Evolutionary conservation across 1,140 invertebrate species (phyloP).

Genomic region (Pinna nobilis): DNA sequence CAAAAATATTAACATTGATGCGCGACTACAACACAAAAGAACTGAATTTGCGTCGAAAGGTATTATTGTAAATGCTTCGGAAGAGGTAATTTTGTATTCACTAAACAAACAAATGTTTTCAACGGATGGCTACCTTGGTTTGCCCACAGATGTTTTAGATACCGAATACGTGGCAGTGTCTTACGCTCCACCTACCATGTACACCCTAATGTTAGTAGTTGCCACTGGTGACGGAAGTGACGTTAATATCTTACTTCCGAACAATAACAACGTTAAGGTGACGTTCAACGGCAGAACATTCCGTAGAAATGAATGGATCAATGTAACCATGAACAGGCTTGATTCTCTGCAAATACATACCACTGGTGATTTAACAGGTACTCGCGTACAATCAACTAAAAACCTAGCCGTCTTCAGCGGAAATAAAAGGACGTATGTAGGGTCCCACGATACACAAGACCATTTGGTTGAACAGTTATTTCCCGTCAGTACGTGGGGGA

Average conservation of each 20-base stretch:
- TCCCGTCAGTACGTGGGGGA: constrained; percentile 54
- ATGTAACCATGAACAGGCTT: constrained; percentile 35
- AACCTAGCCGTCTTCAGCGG: constrained; percentile 53
- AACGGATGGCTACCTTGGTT: constrained; percentile 57
- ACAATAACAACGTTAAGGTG: background rate
- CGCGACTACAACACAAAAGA: background rate
- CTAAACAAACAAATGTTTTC: constrained; percentile 51
- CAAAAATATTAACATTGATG: constrained; percentile 16
- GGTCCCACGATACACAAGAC: constrained; percentile 29
- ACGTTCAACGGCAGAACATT: constrained; percentile 36
- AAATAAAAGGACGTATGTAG: constrained; percentile 37
- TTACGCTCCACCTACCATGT: constrained; percentile 24
- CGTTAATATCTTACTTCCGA: constrained; percentile 13
- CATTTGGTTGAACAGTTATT: constrained; percentile 59
- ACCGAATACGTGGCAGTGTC: constrained; percentile 55
- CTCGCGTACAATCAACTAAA: constrained; percentile 35
- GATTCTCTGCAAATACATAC: constrained; percentile 50
- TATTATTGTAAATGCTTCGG: constrained; percentile 33
- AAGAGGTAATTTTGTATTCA: constrained; percentile 52
- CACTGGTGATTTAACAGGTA: constrained; percentile 51
- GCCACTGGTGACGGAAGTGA: constrained; percentile 23
- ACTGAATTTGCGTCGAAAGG: constrained; percentile 17
- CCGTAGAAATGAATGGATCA: constrained; percentile 30
- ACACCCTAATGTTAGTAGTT: constrained; percentile 32
- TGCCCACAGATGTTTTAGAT: constrained; percentile 55